A percentile compares a stretch with the other conserved stretches of the same genome.
These are phyloP conservation scores for Azorinus chamasolen DNA, from an alignment of 2,888 invertebrate genomes.

Conservation along the genomic window DNA sequence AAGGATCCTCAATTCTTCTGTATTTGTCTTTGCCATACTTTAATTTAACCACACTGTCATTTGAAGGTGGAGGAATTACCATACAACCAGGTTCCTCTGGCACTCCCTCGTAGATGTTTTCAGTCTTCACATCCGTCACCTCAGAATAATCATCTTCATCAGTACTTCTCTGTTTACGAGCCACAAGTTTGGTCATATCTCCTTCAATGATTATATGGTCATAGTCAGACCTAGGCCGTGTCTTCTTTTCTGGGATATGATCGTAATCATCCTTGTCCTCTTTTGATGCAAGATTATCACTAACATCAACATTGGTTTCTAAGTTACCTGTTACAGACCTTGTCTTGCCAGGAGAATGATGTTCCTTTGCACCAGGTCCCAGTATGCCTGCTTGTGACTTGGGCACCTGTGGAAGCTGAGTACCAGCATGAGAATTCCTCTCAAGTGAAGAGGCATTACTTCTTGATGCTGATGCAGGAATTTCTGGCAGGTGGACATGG, in stretches of 20 bases:
- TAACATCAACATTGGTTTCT: constrained; percentile 10
- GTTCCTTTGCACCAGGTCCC: not conserved
- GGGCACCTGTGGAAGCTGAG: constrained; percentile 11
- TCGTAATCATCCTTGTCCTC: constrained; percentile 71
- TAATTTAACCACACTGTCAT: constrained; percentile 8
- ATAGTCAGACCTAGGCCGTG: constrained; percentile 65
- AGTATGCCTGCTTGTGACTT: not conserved
- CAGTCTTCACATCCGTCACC: constrained; percentile 57
- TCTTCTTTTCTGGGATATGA: constrained; percentile 66
- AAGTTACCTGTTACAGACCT: not conserved
- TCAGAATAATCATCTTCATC: constrained; percentile 69
- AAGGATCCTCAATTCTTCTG: constrained; percentile 45
- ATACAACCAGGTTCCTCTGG: constrained; percentile 33
- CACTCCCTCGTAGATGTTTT: constrained; percentile 64
- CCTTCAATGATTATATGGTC: constrained; percentile 68
- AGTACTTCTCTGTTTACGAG: constrained; percentile 38
- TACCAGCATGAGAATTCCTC: constrained; percentile 1
- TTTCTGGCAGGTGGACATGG: constrained; percentile 47
- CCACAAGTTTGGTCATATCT: constrained; percentile 47
- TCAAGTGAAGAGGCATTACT: constrained; percentile 7
- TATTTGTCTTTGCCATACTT: constrained; percentile 28
- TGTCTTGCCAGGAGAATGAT: constrained; percentile 5
- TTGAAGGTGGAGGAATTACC: constrained; percentile 30
- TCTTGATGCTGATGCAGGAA: constrained; percentile 22
- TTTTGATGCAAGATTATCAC: not conserved